Conservation (phyloP, 2,888 invertebrate species). For the Mallateleia sp. region DNA sequence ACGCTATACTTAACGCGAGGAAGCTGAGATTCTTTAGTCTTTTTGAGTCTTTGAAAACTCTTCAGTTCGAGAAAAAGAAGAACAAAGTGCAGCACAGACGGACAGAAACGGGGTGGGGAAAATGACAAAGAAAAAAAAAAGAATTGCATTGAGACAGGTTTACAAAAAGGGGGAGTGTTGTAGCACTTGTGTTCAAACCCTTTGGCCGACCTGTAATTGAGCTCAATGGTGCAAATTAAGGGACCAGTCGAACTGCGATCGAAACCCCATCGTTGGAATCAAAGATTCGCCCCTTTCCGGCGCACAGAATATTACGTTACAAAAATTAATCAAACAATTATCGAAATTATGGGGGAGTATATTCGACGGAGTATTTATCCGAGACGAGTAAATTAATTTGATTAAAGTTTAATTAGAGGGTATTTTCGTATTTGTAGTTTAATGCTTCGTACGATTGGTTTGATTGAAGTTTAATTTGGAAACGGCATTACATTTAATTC, state of each 20-base stretch:
- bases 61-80: constrained; percentile 22
- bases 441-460: too few species aligned
- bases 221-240: constrained; percentile 38
- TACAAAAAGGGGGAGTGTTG: neutral
- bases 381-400: neutral
- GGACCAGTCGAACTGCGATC: constrained; percentile 20
- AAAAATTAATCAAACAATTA: neutral
- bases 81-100: constrained; percentile 12
- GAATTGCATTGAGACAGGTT: constrained; percentile 12
- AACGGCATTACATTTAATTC: too few species aligned
- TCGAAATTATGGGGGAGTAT: neutral
- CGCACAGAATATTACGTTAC: neutral
- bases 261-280: constrained; percentile 30
- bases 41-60: constrained; percentile 32
- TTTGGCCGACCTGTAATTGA: constrained; percentile 32
- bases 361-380: neutral
- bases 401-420: neutral
- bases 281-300: constrained; percentile 10
- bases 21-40: constrained; percentile 23
- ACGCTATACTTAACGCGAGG: constrained; percentile 3
- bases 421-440: neutral
- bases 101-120: neutral
- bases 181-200: constrained; percentile 1
- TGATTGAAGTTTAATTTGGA: too few species aligned
- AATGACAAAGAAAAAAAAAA: too few species aligned